Percentiles rank a stretch among this genome's conserved stretches.
These are phyloP conservation scores for Eledona agricola DNA, from an alignment of 2,888 invertebrate genomes.

Conservation along the genomic window DNA sequence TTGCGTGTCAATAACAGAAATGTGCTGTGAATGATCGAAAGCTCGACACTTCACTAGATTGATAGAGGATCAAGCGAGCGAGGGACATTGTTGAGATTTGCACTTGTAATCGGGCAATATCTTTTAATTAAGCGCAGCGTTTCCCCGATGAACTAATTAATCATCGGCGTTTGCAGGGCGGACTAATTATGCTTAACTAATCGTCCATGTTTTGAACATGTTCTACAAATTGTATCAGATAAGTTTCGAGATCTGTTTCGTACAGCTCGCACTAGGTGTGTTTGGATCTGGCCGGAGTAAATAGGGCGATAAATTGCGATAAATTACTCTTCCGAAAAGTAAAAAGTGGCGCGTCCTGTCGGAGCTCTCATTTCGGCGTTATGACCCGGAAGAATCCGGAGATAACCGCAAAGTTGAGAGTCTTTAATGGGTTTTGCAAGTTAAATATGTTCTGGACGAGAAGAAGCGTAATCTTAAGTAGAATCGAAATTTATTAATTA, in stretches of 20 bases:
- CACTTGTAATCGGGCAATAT: constrained; percentile 26
- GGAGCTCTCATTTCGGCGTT: constrained; percentile 46
- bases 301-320: constrained; percentile 38
- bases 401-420: constrained; percentile 52
- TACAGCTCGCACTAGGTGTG: no score
- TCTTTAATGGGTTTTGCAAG: constrained; percentile 55
- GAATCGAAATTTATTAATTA: constrained; percentile 15
- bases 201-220: constrained; percentile 42
- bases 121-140: constrained; percentile 35
- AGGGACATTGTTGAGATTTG: constrained; percentile 10
- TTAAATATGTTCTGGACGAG: constrained; percentile 53
- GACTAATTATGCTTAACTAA: constrained; percentile 41
- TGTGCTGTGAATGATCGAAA: background rate
- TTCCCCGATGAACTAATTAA: constrained; percentile 42
- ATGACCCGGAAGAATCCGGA: constrained; percentile 48
- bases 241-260: constrained; percentile 42
- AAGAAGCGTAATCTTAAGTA: constrained; percentile 42
- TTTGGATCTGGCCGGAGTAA: no score
- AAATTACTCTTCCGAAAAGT: constrained; percentile 14
- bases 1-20: no score
- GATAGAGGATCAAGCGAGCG: background rate
- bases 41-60: constrained; percentile 3
- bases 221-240: constrained; percentile 42
- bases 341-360: constrained; percentile 34
- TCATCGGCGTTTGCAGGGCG: constrained; percentile 37